A percentile compares a stretch with the other conserved stretches of the same genome.
Evolutionary conservation across 2,888 invertebrate genomes (phyloP).

Genomic region (Eupithecia centaureata): DNA sequence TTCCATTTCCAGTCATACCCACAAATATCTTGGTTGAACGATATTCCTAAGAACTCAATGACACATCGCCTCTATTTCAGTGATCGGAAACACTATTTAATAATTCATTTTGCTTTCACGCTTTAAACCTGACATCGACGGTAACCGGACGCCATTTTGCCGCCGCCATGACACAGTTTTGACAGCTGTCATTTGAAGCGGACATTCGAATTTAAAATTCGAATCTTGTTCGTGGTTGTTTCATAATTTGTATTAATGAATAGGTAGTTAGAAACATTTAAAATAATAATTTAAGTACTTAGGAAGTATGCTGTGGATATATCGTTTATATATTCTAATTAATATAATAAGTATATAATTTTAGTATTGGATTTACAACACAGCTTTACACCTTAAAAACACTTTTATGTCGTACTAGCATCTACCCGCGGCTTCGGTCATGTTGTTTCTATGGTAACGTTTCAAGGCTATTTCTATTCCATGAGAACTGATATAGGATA

Average conservation of each 20-base stretch:
- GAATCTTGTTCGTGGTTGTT: slow-evolving; percentile 56
- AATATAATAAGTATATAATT: no score
- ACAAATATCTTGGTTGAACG: background rate
- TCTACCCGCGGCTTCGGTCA: no score
- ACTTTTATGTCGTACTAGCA: no score
- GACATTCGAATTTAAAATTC: slow-evolving; percentile 79
- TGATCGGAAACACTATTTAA: slow-evolving; percentile 75
- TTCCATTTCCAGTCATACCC: no score
- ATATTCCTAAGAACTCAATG: slow-evolving; percentile 15
- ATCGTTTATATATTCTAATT: no score
- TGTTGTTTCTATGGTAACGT: no score
- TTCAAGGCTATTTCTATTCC: no score
- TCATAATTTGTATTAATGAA: background rate
- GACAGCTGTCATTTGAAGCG: slow-evolving; percentile 80
- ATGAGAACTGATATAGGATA: no score
- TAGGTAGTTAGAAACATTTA: background rate
- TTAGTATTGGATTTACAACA: no score
- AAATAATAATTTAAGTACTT: no score
- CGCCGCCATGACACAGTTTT: slow-evolving; percentile 75
- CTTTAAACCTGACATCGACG: slow-evolving; percentile 67
- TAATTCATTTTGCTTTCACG: slow-evolving; percentile 74
- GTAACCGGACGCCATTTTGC: slow-evolving; percentile 81
- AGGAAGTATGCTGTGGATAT: no score
- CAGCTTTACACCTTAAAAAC: no score
- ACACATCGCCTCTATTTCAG: slow-evolving; percentile 59